Base-by-base conservation (phyloP, 2,888 invertebrate species). In the Megastigmus dorsalis region DNA sequence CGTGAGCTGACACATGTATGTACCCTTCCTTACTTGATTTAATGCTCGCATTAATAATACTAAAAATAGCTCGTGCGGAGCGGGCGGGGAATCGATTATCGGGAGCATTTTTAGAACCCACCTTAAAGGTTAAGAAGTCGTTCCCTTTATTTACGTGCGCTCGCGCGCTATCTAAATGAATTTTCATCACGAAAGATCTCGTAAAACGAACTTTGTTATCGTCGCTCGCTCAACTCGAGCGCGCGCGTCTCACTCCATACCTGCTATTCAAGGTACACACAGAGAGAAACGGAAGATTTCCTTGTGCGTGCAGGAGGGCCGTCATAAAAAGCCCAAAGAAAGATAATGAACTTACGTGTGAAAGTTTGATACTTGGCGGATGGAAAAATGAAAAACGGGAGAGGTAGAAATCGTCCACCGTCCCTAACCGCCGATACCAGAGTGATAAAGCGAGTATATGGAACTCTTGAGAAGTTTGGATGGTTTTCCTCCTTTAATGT, bases 301-400 rank as follows among this genome's bases (percentile, higher is more conserved):
- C 59, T 20, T 23, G 65, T 36, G 10, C 23, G 38, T 30, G 41
- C 41, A 28, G 30, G 50, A 33, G 48, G 18, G 0, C 33, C 36
- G 55, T 62, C 55, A 54, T 74, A 74, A 74, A 74, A 72, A 66
- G 41, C 15, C 33, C 20, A 68, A 65, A 59, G 48, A 57, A 59
- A 54, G 65, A 73, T 68, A 74, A 74, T 60, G 60, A 55, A 48
- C 38, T 68, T 62, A 60, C 13, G 68, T 18, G 67, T 60, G 50
- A 67, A 66, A 67, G 15, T 67, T 68, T 68, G 38, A 63, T 63
- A 54, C 68, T 48, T 48, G 18, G 63, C 38, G 48, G 38, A 26
- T n/a, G 33, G 50, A 13, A 54, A 41, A 70, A 62, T 54, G n/a
- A 54, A 62, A 43, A 54, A 36, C 3, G 13, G 30, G 45, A n/a